Conservation (phyloP, 2,797 vertebrate genomes). For the Sorex maritimensis region DNA sequence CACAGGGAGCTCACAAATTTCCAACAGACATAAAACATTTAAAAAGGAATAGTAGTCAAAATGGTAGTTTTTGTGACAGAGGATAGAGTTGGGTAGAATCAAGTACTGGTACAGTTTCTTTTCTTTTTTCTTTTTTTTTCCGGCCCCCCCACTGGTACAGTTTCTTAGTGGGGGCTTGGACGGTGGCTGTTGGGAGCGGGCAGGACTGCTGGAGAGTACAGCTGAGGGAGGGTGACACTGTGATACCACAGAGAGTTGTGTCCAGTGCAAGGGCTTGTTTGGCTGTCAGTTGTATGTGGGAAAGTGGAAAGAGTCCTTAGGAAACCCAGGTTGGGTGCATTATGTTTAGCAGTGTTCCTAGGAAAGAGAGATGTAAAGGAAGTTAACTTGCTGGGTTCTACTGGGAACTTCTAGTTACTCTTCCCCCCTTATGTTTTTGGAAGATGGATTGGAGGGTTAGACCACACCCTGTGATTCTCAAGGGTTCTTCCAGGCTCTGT, state of each 20-base stretch:
- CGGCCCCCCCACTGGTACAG: no score
- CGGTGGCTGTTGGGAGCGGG: no score
- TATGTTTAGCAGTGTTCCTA: background rate
- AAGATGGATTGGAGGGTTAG: no score
- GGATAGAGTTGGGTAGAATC: background rate
- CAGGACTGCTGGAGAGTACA: background rate
- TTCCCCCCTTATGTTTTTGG: background rate
- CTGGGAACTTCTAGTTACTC: background rate
- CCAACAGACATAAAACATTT: background rate
- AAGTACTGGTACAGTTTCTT: background rate
- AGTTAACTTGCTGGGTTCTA: background rate
- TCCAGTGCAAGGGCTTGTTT: background rate
- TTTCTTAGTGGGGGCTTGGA: no score
- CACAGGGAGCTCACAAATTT: background rate
- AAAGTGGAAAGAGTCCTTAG: background rate
- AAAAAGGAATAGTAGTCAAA: background rate
- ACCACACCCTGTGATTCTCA: no score
- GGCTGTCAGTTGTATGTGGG: background rate
- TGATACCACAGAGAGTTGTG: background rate
- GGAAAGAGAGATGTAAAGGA: background rate
- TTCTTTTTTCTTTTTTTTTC: no score
- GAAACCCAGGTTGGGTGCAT: background rate
- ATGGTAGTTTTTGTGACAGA: background rate
- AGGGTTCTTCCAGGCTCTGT: no score
- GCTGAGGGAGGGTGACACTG: background rate